Evolutionary conservation across 2,797 vertebrate species (phyloP).

Genomic region (Sorex maritimensis): DNA sequence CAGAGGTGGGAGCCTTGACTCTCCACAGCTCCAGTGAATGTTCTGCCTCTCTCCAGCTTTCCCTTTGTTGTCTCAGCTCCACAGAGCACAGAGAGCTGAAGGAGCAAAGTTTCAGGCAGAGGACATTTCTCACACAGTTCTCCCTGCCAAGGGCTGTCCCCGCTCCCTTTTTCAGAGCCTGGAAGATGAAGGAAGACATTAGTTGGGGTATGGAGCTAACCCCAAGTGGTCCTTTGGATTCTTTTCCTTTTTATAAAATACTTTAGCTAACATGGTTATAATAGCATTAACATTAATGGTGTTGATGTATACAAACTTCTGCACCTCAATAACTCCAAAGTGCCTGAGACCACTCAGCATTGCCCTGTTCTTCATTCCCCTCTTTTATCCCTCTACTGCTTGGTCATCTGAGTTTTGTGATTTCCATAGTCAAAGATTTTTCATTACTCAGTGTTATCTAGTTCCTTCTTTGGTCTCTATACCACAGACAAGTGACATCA

Average conservation of each 20-base stretch:
- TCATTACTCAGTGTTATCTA: no score
- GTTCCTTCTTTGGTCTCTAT: no score
- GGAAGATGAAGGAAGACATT: background rate
- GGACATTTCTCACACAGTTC: background rate
- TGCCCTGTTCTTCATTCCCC: no score
- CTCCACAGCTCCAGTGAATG: background rate
- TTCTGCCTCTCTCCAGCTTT: background rate
- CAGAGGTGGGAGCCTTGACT: background rate
- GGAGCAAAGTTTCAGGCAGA: background rate
- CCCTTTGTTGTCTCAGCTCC: background rate
- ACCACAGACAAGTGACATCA: no score
- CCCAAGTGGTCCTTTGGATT: background rate
- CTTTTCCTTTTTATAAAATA: background rate
- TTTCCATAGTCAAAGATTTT: no score
- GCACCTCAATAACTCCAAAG: no score
- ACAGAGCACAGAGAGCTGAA: slow-evolving; percentile 3
- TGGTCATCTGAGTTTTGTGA: no score
- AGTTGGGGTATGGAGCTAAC: background rate
- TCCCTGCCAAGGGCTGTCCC: background rate
- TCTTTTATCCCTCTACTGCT: no score
- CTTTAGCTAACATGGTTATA: no score
- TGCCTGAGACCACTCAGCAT: no score
- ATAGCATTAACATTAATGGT: no score
- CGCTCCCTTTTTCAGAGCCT: background rate
- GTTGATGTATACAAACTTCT: no score